These are phyloP conservation scores for Argyresthia albistria DNA, from an alignment of 2,888 invertebrate genomes.

Conservation along the genomic window DNA sequence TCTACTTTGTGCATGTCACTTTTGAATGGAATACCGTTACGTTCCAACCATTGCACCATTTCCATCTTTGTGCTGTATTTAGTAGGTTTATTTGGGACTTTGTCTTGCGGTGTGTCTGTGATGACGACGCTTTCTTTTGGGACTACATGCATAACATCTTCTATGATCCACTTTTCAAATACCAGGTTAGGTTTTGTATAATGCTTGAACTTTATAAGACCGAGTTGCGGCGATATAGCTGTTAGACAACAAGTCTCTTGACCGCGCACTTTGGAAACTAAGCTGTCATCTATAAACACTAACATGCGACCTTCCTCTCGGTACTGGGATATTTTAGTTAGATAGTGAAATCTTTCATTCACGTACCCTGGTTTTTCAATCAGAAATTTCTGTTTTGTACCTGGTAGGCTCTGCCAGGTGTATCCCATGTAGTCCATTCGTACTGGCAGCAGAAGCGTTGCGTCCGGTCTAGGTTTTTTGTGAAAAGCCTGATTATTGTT, in stretches of 20 bases:
- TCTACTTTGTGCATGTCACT: constrained; percentile 4
- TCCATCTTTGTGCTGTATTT: neutral
- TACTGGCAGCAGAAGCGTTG: neutral
- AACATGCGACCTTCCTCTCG: constrained; percentile 2
- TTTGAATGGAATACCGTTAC: constrained; percentile 4
- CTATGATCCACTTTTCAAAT: neutral
- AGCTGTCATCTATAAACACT: constrained; percentile 6
- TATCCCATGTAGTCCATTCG: neutral
- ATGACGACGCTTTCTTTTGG: constrained; percentile 4
- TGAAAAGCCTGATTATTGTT: too few relatives aligned
- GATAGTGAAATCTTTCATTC: constrained; percentile 4
- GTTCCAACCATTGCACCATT: constrained; percentile 5
- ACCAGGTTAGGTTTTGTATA: too few relatives aligned
- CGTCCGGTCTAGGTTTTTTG: too few relatives aligned
- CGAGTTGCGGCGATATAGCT: neutral
- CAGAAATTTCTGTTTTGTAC: constrained; percentile 3
- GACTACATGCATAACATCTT: constrained; percentile 3
- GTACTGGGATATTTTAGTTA: constrained; percentile 4
- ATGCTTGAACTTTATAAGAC: neutral
- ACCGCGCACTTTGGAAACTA: too few relatives aligned
- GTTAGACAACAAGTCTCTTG: neutral
- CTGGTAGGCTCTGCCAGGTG: neutral
- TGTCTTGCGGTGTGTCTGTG: neutral
- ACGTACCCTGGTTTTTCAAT: constrained; percentile 9
- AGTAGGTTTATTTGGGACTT: neutral